phyloP scores from a whole-genome alignment of 2,888 invertebrate species.

The Lissocephala sabroskyi region DNA sequence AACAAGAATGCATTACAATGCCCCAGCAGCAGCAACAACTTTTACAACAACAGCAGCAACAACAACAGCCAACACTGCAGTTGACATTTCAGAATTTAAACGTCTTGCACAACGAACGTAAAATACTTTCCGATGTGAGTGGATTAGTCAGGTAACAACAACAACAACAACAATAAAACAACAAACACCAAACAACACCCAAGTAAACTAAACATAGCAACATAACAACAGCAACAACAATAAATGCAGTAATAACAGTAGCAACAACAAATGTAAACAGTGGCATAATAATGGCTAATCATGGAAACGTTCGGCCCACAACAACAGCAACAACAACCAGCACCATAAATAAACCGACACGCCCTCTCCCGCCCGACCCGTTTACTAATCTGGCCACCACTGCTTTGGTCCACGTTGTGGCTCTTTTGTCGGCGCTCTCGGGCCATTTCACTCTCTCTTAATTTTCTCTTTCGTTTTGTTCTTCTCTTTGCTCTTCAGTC shows the following conservation, averaged over 20 bases:
- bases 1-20: too few relatives aligned
- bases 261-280: too few relatives aligned
- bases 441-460: conserved; percentile 1
- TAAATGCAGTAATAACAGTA: not conserved
- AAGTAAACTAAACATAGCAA: not conserved
- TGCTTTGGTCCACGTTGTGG: too few relatives aligned
- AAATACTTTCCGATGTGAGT: conserved; percentile 80
- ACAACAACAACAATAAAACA: conserved; percentile 14
- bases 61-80: conserved; percentile 77
- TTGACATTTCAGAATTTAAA: conserved; percentile 79
- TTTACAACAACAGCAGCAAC: conserved; percentile 24
- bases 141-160: conserved; percentile 76
- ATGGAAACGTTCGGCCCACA: conserved; percentile 3
- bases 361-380: conserved; percentile 16
- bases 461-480: not conserved
- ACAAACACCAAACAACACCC: conserved; percentile 5
- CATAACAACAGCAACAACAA: conserved; percentile 16
- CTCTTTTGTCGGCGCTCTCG: conserved; percentile 4
- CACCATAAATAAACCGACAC: too few relatives aligned
- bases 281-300: conserved; percentile 20
- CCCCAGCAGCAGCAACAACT: conserved; percentile 28
- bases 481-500: conserved; percentile 69
- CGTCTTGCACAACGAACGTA: conserved; percentile 74
- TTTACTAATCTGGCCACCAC: conserved; percentile 23
- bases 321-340: conserved; percentile 27